Evolutionary conservation across 2,797 vertebrate species (phyloP).

Genomic region (Hylomyscus alleni): DNA sequence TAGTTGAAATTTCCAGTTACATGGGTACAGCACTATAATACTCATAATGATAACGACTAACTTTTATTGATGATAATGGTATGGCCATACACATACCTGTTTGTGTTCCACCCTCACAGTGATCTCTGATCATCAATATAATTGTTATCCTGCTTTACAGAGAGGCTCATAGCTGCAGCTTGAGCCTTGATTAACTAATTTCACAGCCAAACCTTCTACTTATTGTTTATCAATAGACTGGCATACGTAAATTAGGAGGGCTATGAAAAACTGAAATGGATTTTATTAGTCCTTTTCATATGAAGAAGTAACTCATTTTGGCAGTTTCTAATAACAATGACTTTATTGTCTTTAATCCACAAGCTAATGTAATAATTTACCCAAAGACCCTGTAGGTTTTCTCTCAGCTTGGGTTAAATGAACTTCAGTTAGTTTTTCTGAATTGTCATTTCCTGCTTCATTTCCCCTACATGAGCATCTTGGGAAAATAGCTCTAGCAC

Average conservation of each 20-base stretch:
- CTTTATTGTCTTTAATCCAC: constrained; percentile 39
- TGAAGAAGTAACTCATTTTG: constrained; percentile 8
- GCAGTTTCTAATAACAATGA: neutral
- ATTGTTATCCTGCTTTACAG: neutral
- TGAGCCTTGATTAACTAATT: neutral
- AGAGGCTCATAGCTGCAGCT: neutral
- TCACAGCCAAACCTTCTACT: neutral
- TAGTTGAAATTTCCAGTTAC: neutral
- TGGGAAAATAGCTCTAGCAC: neutral
- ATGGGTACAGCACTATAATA: neutral
- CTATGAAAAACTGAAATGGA: constrained; percentile 1
- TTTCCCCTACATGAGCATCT: constrained; percentile 44
- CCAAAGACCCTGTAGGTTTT: neutral
- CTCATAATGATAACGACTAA: neutral
- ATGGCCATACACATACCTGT: neutral
- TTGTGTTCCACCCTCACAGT: neutral
- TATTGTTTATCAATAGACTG: neutral
- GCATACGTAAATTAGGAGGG: neutral
- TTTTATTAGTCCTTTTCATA: neutral
- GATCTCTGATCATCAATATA: neutral
- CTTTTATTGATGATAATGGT: constrained; percentile 22
- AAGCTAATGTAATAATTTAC: neutral
- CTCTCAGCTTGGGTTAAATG: constrained; percentile 40
- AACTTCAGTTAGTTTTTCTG: constrained; percentile 38
- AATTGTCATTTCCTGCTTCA: neutral